Conservation (phyloP, 2,797 vertebrate species). For the Nothura maculosa region DNA sequence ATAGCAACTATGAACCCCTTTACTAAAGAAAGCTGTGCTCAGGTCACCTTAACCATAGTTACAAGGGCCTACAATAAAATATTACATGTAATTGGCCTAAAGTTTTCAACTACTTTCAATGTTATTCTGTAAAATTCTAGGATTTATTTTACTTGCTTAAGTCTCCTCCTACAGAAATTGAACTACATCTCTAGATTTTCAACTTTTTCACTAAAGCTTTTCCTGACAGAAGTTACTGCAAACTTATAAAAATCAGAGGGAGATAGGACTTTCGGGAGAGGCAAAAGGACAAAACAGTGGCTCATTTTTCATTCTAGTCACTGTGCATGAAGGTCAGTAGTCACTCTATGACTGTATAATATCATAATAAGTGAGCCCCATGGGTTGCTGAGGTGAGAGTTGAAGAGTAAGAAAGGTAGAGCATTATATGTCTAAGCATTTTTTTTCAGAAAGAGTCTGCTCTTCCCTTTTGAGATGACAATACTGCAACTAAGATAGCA, state of each 20-base stretch:
- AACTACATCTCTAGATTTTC: not conserved
- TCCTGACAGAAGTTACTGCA: not conserved
- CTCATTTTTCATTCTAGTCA: conserved; percentile 47
- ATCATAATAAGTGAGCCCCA: conserved; percentile 18
- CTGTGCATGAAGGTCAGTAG: conserved; percentile 11
- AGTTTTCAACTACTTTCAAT: conserved; percentile 10
- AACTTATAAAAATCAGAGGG: not conserved
- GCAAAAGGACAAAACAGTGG: conserved; percentile 27
- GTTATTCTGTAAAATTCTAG: not conserved
- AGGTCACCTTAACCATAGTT: not conserved
- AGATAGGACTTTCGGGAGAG: not conserved
- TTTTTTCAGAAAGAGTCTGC: not conserved
- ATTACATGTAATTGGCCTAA: not conserved
- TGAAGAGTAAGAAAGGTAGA: not conserved
- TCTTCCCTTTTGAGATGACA: not conserved
- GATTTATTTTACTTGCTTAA: not conserved
- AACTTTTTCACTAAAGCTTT: not conserved
- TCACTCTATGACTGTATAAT: not conserved
- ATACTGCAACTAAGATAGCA: not conserved
- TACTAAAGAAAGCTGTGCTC: not conserved
- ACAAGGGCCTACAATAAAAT: not conserved
- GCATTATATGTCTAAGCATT: not conserved
- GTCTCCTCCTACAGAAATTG: not conserved
- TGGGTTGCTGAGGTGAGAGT: not conserved
- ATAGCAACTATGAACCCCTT: not conserved